These are phyloP conservation scores for Siniperca undulata DNA, from an alignment of 2,797 vertebrate genomes.

Conservation along the genomic window DNA sequence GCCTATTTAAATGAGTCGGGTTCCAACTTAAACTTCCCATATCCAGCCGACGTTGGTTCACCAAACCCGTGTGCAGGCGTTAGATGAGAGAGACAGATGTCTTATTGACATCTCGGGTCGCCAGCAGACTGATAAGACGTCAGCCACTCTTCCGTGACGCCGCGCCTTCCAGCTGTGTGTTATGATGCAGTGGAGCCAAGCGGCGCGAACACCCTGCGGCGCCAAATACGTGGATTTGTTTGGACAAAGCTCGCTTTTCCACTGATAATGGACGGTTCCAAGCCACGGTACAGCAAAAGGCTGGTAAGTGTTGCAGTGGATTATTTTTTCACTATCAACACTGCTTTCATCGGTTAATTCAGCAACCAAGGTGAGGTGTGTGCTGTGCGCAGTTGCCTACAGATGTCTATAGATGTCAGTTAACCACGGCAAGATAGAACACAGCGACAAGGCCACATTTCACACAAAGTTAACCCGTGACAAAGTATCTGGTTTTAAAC, in stretches of 20 bases:
- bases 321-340: not conserved
- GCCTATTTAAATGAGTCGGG: not conserved
- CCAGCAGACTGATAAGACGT: no score
- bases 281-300: constrained; percentile 92
- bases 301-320: constrained; percentile 87
- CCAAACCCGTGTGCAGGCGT: not conserved
- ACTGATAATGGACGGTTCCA: constrained; percentile 87
- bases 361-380: no score
- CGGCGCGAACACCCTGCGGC: not conserved
- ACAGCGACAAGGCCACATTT: no score
- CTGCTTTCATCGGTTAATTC: not conserved
- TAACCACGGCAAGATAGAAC: not conserved
- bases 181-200: constrained; percentile 12
- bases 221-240: not conserved
- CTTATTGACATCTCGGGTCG: not conserved
- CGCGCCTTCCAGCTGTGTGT: not conserved
- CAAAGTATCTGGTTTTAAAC: no score
- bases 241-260: not conserved
- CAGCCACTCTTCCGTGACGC: no score
- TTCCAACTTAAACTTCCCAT: not conserved
- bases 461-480: no score
- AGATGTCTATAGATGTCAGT: not conserved
- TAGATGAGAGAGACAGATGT: no score
- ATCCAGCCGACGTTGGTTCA: not conserved
- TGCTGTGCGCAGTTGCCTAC: not conserved